Evolutionary conservation across 2,113 vertebrate genomes (phyloP).

Genomic region (Lophura nycthemera): DNA sequence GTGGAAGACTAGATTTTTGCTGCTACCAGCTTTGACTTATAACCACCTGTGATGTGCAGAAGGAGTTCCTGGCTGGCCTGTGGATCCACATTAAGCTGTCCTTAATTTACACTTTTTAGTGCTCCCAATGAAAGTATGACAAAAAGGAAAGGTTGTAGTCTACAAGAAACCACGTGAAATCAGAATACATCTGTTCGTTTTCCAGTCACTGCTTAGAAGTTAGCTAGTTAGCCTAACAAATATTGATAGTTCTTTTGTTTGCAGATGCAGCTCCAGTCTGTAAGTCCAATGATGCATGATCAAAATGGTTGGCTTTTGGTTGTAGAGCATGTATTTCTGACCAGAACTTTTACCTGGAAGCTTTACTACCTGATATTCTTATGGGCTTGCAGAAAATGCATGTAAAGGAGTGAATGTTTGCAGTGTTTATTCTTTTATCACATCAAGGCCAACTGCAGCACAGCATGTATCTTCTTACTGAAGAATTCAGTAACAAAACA

Average conservation of each 20-base stretch:
- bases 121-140: not conserved
- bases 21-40: not conserved
- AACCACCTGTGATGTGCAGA: not conserved
- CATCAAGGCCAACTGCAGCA: not conserved
- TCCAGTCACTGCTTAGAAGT: too few species aligned
- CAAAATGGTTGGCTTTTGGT: not conserved
- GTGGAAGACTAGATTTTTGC: not conserved
- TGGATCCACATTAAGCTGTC: not conserved
- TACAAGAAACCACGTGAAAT: not conserved
- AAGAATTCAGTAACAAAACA: not conserved
- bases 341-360: not conserved
- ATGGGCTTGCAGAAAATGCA: not conserved
- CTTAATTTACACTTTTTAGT: too few species aligned
- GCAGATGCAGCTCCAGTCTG: not conserved
- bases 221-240: not conserved
- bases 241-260: not conserved
- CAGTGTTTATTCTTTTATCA: not conserved
- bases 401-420: not conserved
- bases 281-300: too few species aligned
- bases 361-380: not conserved
- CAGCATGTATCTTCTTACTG: not conserved
- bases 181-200: not conserved
- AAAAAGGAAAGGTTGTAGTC: too few species aligned
- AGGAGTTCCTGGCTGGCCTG: not conserved
- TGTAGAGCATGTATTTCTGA: not conserved